Evolutionary conservation across 1,140 invertebrate genomes (phyloP).

Genomic region (Mizuhopecten yessoensis): DNA sequence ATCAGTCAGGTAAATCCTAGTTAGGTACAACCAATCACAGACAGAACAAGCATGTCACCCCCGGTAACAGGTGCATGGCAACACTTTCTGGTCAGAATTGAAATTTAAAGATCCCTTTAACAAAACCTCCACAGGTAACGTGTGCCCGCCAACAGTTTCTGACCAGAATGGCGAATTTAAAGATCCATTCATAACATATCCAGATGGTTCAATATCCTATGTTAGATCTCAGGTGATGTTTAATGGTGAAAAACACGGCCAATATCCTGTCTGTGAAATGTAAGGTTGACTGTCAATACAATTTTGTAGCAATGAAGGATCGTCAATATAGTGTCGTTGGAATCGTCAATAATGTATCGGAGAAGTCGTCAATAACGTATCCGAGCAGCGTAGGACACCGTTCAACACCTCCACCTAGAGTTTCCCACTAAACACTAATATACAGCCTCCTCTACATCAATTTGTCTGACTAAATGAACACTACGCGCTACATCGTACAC

Average conservation of each 20-base stretch:
- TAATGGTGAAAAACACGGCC: not conserved
- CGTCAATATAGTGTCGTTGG: not conserved
- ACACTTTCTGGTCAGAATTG: conserved; percentile 5
- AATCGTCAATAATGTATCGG: conserved; percentile 10
- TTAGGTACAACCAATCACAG: not conserved
- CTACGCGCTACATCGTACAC: not conserved
- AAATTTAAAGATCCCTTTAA: not conserved
- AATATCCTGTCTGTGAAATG: not conserved
- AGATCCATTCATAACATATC: not conserved
- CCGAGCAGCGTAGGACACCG: not conserved
- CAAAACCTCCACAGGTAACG: not conserved
- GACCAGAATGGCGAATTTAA: not conserved
- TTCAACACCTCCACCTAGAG: not conserved
- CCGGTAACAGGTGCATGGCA: not conserved
- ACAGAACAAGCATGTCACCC: not conserved
- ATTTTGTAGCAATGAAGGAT: not conserved
- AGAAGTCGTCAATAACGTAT: not conserved
- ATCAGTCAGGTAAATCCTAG: not conserved
- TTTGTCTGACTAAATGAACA: conserved; percentile 14
- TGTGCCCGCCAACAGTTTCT: not conserved
- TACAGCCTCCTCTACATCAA: conserved; percentile 6
- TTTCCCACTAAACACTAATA: conserved; percentile 9
- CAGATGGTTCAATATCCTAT: not conserved
- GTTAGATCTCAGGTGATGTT: not conserved
- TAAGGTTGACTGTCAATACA: not conserved